Evolutionary conservation across 2,888 invertebrate genomes (phyloP).

Genomic region (Cepaea hortensis): DNA sequence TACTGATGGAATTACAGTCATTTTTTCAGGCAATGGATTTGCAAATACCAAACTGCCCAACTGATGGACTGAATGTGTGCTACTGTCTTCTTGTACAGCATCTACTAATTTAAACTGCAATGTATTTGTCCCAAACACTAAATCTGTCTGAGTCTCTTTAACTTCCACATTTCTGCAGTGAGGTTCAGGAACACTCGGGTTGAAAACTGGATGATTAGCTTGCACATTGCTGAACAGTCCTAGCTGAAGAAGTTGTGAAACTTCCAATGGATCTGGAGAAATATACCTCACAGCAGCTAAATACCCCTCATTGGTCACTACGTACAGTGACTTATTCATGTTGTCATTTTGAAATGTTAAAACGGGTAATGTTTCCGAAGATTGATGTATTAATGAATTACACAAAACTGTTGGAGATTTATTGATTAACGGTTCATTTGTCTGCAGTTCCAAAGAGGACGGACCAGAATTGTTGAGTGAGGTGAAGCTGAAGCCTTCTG

Average conservation of each 20-base stretch:
- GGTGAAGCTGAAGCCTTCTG: conserved; percentile 30
- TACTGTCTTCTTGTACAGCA: not conserved
- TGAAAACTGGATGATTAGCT: not conserved
- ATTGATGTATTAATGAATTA: not conserved
- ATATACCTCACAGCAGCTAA: conserved; percentile 18
- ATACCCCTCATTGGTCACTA: conserved; percentile 30
- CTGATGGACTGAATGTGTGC: not conserved
- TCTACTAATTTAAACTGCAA: conserved; percentile 23
- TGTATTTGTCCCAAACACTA: conserved; percentile 36
- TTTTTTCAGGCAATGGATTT: not conserved
- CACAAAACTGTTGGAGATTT: not conserved
- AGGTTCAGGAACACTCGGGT: not conserved
- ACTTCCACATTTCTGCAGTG: conserved; percentile 6
- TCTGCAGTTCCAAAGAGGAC: not conserved
- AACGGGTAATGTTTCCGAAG: not conserved
- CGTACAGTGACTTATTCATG: conserved; percentile 30
- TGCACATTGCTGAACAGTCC: not conserved
- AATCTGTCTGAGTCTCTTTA: conserved; percentile 46
- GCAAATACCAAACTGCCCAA: not conserved
- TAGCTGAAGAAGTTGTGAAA: conserved; percentile 1
- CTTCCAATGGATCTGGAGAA: not conserved
- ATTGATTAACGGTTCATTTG: not conserved
- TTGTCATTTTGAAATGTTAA: not conserved
- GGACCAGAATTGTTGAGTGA: not conserved
- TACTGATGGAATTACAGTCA: not conserved